Percentiles rank a stretch among this genome's conserved stretches.
Conservation (phyloP, 2,888 invertebrate genomes). For the Andrena chrysosceles region DNA sequence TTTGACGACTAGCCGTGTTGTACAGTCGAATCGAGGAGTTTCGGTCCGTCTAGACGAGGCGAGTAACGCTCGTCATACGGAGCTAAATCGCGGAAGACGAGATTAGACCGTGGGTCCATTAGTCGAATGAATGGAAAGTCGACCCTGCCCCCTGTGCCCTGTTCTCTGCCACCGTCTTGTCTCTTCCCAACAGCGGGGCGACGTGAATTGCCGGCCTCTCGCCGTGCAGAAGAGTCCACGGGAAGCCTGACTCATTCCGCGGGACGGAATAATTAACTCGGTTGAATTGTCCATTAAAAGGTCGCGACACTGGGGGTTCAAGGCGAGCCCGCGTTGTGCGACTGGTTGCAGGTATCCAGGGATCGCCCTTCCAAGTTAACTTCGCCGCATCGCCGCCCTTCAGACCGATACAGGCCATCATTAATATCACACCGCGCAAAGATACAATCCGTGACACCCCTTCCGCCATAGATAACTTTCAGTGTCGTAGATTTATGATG, state of each 20-base stretch:
- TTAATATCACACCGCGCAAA: neutral
- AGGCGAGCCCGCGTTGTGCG: slow-evolving; percentile 53
- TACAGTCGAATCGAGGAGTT: slow-evolving; percentile 6
- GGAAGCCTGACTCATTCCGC: slow-evolving; percentile 73
- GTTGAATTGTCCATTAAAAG: slow-evolving; percentile 77
- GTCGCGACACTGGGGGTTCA: slow-evolving; percentile 72
- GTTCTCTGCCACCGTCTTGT: neutral
- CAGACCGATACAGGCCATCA: slow-evolving; percentile 1
- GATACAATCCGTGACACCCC: neutral
- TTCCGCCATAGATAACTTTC: neutral
- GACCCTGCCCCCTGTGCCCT: neutral
- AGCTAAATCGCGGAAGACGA: slow-evolving; percentile 53
- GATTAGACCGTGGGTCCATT: slow-evolving; percentile 57
- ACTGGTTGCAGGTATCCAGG: slow-evolving; percentile 1
- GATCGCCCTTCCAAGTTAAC: slow-evolving; percentile 12
- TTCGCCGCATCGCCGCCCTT: neutral
- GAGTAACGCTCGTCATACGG: slow-evolving; percentile 37
- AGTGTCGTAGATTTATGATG: slow-evolving; percentile 23
- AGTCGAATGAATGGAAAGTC: slow-evolving; percentile 57
- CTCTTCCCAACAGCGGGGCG: slow-evolving; percentile 23
- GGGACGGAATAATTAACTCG: slow-evolving; percentile 80
- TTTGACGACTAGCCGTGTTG: slow-evolving; percentile 16
- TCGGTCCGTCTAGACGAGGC: neutral
- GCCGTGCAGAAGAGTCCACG: slow-evolving; percentile 53
- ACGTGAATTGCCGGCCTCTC: slow-evolving; percentile 53